Evolutionary conservation across 2,797 vertebrate genomes (phyloP).

Genomic region (Crocodylus rhombifer): DNA sequence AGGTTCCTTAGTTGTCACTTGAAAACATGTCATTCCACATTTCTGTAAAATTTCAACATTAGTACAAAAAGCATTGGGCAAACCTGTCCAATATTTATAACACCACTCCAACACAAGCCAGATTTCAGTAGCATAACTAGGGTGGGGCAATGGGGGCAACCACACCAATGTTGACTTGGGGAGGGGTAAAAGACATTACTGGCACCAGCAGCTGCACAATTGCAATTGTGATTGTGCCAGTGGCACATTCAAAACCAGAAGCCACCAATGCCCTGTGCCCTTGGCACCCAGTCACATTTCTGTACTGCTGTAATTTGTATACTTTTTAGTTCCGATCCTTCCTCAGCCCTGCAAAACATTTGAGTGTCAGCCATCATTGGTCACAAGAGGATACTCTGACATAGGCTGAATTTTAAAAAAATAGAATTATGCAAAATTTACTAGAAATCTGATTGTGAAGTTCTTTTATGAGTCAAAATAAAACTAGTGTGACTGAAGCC

Average conservation of each 20-base stretch:
- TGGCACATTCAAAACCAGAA: too few relatives aligned
- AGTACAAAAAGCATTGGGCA: neutral
- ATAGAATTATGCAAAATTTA: neutral
- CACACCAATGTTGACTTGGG: too few relatives aligned
- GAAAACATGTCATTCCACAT: neutral
- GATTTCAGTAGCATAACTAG: too few relatives aligned
- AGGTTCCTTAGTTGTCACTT: neutral
- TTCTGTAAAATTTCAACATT: neutral
- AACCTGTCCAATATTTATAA: neutral
- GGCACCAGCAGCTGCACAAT: too few relatives aligned
- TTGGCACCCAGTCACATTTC: too few relatives aligned
- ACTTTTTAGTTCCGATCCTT: neutral
- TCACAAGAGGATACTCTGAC: neutral
- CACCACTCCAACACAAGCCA: too few relatives aligned
- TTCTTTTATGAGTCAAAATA: neutral
- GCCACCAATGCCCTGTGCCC: too few relatives aligned
- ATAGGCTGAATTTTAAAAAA: neutral
- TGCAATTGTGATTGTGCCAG: too few relatives aligned
- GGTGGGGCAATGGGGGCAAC: too few relatives aligned
- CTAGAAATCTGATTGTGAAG: neutral
- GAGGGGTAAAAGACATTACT: too few relatives aligned
- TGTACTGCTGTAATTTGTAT: neutral
- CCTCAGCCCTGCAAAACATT: neutral
- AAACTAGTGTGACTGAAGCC: conserved; percentile 28
- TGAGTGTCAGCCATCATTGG: neutral